Percentiles rank a stretch among this genome's conserved stretches.
Evolutionary conservation across 2,888 invertebrate species (phyloP).

Genomic region (Sussaba pulchella): DNA sequence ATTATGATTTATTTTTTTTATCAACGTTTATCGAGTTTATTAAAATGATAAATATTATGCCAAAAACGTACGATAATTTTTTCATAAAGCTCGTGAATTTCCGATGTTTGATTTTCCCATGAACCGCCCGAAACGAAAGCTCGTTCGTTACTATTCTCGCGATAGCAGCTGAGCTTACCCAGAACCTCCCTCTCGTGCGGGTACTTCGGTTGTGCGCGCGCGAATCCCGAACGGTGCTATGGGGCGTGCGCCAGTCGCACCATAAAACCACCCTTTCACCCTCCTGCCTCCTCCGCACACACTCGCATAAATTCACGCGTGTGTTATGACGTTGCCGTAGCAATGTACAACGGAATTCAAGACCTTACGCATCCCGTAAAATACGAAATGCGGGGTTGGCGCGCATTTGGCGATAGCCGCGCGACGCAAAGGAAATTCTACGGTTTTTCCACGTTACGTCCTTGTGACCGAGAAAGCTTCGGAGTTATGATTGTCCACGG

Average conservation of each 20-base stretch:
- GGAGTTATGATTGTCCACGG: constrained; percentile 29
- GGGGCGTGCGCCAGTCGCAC: constrained; percentile 62
- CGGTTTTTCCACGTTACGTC: neutral
- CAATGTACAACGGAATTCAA: too few species aligned
- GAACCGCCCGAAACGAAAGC: constrained; percentile 70
- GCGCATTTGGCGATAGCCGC: neutral
- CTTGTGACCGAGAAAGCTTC: constrained; percentile 19
- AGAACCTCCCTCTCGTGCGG: constrained; percentile 36
- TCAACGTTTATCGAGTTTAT: too few species aligned
- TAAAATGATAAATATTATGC: too few species aligned
- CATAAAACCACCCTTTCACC: constrained; percentile 45
- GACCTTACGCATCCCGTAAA: constrained; percentile 34
- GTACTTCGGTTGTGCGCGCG: constrained; percentile 70
- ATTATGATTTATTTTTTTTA: too few species aligned
- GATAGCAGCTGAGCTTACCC: constrained; percentile 61
- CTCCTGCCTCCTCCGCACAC: neutral
- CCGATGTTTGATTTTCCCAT: constrained; percentile 31
- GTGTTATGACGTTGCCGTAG: too few species aligned
- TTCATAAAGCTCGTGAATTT: too few species aligned
- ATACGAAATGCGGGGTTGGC: constrained; percentile 18
- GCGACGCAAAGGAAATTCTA: too few species aligned
- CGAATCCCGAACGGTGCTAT: constrained; percentile 38
- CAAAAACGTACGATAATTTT: too few species aligned
- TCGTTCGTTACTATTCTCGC: constrained; percentile 75
- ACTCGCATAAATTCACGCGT: too few species aligned